A percentile compares a stretch with the other conserved stretches of the same genome.
Evolutionary conservation across 2,888 invertebrate species (phyloP).

Genomic region (Dryomyza anilis): DNA sequence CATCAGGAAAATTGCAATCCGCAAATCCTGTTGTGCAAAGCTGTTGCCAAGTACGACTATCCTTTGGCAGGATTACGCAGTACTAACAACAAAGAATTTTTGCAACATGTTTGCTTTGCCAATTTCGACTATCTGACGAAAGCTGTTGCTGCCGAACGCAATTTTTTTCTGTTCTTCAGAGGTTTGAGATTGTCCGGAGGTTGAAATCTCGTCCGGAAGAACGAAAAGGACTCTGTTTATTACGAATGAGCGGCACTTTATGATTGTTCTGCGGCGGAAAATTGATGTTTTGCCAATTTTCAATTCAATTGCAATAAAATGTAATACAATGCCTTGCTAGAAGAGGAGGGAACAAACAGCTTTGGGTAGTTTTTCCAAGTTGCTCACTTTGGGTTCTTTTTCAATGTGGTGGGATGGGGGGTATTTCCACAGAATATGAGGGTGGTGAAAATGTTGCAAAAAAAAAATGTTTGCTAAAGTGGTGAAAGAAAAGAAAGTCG

Average conservation of each 20-base stretch:
- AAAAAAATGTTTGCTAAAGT: slow-evolving; percentile 5
- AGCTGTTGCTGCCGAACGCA: slow-evolving; percentile 18
- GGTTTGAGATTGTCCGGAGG: not conserved
- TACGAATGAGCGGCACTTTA: slow-evolving; percentile 48
- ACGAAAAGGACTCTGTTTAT: not conserved
- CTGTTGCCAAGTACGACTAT: slow-evolving; percentile 46
- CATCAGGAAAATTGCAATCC: slow-evolving; percentile 54
- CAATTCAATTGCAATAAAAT: slow-evolving; percentile 57
- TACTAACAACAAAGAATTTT: slow-evolving; percentile 32
- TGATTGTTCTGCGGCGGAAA: slow-evolving; percentile 60
- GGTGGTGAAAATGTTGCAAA: slow-evolving; percentile 30
- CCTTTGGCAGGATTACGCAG: slow-evolving; percentile 15
- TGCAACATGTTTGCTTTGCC: slow-evolving; percentile 51
- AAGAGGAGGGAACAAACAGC: not conserved
- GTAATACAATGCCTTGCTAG: slow-evolving; percentile 28
- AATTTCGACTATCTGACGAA: slow-evolving; percentile 19
- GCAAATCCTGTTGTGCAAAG: slow-evolving; percentile 59
- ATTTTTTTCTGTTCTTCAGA: slow-evolving; percentile 30
- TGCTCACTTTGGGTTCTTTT: slow-evolving; percentile 43
- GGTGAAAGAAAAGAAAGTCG: not conserved
- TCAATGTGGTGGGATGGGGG: too few relatives aligned
- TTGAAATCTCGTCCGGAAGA: not conserved
- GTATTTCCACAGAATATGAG: too few relatives aligned
- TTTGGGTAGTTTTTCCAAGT: slow-evolving; percentile 9
- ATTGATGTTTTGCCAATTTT: slow-evolving; percentile 61